These are phyloP conservation scores for Myotis brandtii DNA, from an alignment of 2,113 vertebrate genomes.

Conservation along the genomic window DNA sequence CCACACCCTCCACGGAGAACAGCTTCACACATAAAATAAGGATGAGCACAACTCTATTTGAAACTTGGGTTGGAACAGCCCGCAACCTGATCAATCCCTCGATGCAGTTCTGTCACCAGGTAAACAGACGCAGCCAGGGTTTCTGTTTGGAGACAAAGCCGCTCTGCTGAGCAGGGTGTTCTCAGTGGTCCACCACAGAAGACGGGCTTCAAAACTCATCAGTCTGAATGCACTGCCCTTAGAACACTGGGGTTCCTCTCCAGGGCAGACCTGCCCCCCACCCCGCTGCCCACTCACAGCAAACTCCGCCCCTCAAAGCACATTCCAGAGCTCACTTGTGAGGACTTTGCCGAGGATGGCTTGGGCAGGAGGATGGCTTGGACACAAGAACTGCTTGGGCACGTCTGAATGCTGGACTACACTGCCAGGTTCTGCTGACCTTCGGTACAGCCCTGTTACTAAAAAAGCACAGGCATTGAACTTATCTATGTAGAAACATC, in stretches of 20 bases:
- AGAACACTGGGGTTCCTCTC: not conserved
- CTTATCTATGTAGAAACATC: constrained; percentile 52
- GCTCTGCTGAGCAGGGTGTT: not conserved
- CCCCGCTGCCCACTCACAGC: accelerated
- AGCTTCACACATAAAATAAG: not conserved
- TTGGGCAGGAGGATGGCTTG: too few relatives aligned
- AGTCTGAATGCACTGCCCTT: not conserved
- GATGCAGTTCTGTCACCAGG: not conserved
- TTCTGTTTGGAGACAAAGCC: not conserved
- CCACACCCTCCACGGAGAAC: not conserved
- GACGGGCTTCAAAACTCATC: not conserved
- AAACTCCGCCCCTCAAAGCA: not conserved
- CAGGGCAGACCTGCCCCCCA: not conserved
- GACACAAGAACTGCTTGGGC: not conserved
- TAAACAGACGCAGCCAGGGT: not conserved
- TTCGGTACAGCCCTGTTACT: not conserved
- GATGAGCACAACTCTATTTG: not conserved
- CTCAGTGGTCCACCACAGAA: not conserved
- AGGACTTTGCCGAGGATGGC: not conserved
- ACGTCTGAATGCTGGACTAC: constrained; percentile 34
- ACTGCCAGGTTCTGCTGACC: constrained; percentile 44
- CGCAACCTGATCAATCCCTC: not conserved
- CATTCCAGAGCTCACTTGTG: not conserved
- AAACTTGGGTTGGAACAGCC: not conserved
- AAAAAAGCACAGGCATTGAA: constrained; percentile 46